phyloP scores from a whole-genome alignment of 2,888 invertebrate genomes.

The Patella ulyssiponensis region DNA sequence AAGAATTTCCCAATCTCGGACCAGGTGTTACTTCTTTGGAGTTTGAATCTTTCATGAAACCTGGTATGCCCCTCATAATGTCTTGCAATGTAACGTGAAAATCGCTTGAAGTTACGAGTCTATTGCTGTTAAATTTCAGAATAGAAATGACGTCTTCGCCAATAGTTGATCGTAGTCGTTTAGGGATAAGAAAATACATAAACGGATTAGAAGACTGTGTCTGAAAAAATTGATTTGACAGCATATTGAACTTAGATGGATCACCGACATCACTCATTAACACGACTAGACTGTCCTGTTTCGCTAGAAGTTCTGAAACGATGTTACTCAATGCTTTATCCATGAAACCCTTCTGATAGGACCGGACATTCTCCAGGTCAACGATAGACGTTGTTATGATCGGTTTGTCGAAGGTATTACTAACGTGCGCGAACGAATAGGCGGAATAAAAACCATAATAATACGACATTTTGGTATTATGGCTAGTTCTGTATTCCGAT shows the following conservation, averaged over 20 bases:
- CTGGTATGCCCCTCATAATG: not conserved
- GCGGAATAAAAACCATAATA: constrained; percentile 5
- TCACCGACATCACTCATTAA: constrained; percentile 20
- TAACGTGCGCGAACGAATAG: not conserved
- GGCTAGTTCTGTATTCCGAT: not conserved
- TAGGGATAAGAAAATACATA: constrained; percentile 13
- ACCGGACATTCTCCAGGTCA: constrained; percentile 14
- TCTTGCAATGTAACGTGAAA: not conserved
- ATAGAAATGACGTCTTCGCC: not conserved
- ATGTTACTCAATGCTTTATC: constrained; percentile 20
- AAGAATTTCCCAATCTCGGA: not conserved
- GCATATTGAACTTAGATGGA: constrained; percentile 15
- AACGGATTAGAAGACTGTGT: constrained; percentile 23
- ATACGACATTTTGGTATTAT: not conserved
- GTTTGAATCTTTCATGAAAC: not conserved
- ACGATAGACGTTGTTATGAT: constrained; percentile 10
- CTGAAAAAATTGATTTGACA: constrained; percentile 16
- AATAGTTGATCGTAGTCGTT: not conserved
- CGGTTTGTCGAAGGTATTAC: not conserved
- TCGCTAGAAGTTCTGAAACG: constrained; percentile 6
- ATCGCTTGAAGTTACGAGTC: not conserved
- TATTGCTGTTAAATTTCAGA: not conserved
- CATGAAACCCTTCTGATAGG: constrained; percentile 10
- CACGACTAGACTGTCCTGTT: constrained; percentile 10
- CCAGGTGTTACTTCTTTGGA: not conserved